Conservation (phyloP, 2,888 invertebrate genomes). For the Ischnura elegans region DNA sequence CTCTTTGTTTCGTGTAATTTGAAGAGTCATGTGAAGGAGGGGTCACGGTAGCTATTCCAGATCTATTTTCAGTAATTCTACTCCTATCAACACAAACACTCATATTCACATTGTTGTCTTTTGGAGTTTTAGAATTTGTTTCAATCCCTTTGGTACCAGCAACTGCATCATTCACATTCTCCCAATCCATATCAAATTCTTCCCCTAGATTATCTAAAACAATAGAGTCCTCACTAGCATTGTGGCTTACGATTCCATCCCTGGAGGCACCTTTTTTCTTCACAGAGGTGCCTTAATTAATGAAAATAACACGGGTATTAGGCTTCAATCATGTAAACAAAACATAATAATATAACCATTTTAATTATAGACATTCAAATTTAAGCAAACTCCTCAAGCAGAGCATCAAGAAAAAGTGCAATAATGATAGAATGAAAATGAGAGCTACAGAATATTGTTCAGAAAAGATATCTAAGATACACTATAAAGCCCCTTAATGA, state of each 20-base stretch:
- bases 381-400: too few species aligned
- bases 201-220: conserved; percentile 53
- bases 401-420: too few species aligned
- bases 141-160: background rate
- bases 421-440: too few species aligned
- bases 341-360: background rate
- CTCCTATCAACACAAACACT: conserved; percentile 70
- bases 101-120: conserved; percentile 70
- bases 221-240: background rate
- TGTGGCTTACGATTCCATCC: background rate
- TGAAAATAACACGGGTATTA: background rate
- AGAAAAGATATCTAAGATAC: too few species aligned
- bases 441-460: too few species aligned
- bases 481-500: too few species aligned
- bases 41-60: background rate
- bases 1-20: conserved; percentile 25
- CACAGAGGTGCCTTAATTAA: background rate
- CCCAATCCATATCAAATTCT: conserved; percentile 54
- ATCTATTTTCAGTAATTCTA: conserved; percentile 62
- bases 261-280: background rate
- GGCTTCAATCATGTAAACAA: background rate
- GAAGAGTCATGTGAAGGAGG: background rate
- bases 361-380: too few species aligned
- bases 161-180: conserved; percentile 47
- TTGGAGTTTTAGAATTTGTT: background rate